phyloP scores from a whole-genome alignment of 2,888 invertebrate species.

The Cyclophora punctaria region DNA sequence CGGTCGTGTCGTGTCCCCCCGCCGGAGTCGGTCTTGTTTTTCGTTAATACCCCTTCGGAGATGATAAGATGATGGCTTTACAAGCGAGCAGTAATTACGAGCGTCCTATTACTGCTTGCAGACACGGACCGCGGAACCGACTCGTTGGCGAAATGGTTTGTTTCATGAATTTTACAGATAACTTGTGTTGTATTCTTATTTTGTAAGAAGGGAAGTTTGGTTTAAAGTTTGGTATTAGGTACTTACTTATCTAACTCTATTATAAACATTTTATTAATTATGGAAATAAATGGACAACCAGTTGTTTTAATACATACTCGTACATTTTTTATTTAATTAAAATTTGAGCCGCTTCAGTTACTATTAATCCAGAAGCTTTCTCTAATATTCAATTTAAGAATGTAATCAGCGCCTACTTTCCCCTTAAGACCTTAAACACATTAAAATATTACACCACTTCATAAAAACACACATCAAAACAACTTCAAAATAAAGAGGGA shows the following conservation, averaged over 20 bases:
- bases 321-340: too few relatives aligned
- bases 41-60: slow-evolving; percentile 67
- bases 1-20: slow-evolving; percentile 26
- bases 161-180: slow-evolving; percentile 28
- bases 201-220: too few relatives aligned
- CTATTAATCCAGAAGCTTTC: too few relatives aligned
- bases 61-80: slow-evolving; percentile 73
- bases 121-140: slow-evolving; percentile 35
- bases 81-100: slow-evolving; percentile 70
- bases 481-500: slow-evolving; percentile 23
- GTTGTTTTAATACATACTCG: too few relatives aligned
- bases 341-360: too few relatives aligned
- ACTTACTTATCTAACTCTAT: too few relatives aligned
- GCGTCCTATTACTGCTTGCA: slow-evolving; percentile 60
- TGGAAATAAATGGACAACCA: too few relatives aligned
- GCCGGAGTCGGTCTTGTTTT: slow-evolving; percentile 47
- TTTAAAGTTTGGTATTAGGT: too few relatives aligned
- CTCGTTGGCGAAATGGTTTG: slow-evolving; percentile 42
- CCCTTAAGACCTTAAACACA: too few relatives aligned
- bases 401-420: too few relatives aligned
- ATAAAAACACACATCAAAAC: slow-evolving; percentile 18
- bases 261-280: too few relatives aligned
- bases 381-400: too few relatives aligned
- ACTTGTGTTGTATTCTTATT: background rate
- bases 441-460: background rate